These are phyloP conservation scores for Mayetiola destructor DNA, from an alignment of 2,888 invertebrate genomes.

Conservation along the genomic window DNA sequence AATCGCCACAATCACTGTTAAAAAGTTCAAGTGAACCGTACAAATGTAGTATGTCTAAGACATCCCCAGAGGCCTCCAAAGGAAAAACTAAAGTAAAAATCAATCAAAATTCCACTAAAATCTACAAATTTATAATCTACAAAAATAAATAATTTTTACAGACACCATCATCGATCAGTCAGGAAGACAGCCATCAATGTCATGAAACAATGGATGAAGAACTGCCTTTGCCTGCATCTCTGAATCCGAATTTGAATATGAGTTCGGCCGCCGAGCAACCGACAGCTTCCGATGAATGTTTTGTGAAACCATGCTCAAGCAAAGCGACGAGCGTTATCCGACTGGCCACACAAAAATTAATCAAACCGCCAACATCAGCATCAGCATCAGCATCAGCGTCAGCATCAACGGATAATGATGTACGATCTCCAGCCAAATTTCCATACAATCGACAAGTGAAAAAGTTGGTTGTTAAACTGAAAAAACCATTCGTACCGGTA, in stretches of 20 bases:
- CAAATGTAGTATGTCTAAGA: not conserved
- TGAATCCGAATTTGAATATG: no score
- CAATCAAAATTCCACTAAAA: no score
- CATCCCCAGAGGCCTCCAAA: no score
- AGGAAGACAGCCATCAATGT: no score
- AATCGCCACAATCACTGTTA: not conserved
- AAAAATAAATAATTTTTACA: no score
- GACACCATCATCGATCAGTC: no score
- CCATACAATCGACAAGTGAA: conserved; percentile 21
- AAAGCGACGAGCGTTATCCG: conserved; percentile 32
- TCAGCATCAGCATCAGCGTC: conserved; percentile 16
- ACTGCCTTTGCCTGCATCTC: no score
- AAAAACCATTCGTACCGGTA: conserved; percentile 19
- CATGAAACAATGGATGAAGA: no score
- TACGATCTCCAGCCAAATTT: not conserved
- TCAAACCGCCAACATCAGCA: conserved; percentile 16
- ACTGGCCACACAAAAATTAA: conserved; percentile 25
- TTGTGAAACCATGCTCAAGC: conserved; percentile 3
- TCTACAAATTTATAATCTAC: no score
- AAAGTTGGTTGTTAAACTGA: conserved; percentile 33
- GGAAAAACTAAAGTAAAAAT: not conserved
- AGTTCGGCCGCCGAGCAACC: no score
- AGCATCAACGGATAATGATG: conserved; percentile 5
- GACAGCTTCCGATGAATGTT: conserved; percentile 1
- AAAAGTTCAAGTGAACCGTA: not conserved